Evolutionary conservation across 2,113 vertebrate genomes (phyloP).

Genomic region (Tauraco erythrolophus): DNA sequence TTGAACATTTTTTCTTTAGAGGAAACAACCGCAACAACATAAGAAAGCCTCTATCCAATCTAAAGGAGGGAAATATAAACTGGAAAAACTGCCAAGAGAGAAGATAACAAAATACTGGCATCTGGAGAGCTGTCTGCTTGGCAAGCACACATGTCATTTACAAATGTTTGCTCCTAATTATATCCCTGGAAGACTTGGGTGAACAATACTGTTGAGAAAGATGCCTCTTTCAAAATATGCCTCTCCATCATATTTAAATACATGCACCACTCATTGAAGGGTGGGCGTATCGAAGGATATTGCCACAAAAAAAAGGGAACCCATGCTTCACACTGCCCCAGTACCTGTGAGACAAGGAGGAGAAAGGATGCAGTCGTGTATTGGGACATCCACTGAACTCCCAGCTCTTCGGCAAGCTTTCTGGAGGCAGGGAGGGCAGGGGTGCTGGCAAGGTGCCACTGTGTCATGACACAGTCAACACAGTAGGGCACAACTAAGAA

Average conservation of each 20-base stretch:
- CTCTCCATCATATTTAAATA: not conserved
- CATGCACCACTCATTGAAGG: not conserved
- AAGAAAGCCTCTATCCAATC: not conserved
- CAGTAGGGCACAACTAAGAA: not conserved
- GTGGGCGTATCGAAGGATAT: not conserved
- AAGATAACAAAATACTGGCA: slow-evolving; percentile 40
- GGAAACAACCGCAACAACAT: not conserved
- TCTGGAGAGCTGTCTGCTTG: slow-evolving; percentile 44
- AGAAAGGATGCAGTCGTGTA: not conserved
- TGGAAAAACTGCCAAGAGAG: slow-evolving; percentile 32
- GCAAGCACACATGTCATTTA: slow-evolving; percentile 16
- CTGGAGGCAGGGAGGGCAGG: not conserved
- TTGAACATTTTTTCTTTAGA: not conserved
- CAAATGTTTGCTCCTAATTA: slow-evolving; percentile 57
- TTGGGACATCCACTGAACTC: not conserved
- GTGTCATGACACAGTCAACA: not conserved
- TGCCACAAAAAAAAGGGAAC: not conserved
- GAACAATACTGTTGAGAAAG: not conserved
- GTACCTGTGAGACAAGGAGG: not conserved
- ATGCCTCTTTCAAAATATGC: not conserved
- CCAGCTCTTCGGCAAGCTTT: not conserved
- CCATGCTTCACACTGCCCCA: not conserved
- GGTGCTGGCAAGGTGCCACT: not conserved
- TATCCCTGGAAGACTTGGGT: not conserved
- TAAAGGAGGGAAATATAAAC: slow-evolving; percentile 8